Evolutionary conservation across 1,140 invertebrate genomes (phyloP).

Genomic region (Ostrea denselamellosa): DNA sequence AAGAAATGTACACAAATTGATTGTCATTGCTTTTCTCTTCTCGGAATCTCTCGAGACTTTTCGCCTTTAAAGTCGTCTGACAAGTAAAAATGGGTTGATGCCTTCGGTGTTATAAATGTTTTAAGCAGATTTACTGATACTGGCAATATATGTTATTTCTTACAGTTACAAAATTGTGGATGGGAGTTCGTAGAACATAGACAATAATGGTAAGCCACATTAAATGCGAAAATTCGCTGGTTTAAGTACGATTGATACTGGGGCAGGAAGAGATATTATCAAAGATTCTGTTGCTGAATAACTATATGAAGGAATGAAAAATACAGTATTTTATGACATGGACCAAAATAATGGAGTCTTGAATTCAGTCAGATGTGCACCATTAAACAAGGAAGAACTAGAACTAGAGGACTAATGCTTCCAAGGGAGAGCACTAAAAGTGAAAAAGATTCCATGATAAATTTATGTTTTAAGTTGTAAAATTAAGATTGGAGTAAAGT

Average conservation of each 20-base stretch:
- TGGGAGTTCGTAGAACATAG: background rate
- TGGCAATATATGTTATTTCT: background rate
- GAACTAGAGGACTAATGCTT: no score
- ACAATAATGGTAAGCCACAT: background rate
- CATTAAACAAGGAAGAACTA: no score
- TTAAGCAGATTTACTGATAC: background rate
- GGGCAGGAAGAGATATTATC: background rate
- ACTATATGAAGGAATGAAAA: background rate
- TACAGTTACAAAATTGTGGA: background rate
- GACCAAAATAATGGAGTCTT: no score
- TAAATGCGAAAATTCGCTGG: background rate
- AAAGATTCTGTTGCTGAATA: background rate
- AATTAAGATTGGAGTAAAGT: no score
- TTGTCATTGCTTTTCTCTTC: background rate
- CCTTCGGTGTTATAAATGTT: background rate
- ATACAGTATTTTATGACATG: no score
- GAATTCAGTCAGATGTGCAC: no score
- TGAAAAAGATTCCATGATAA: no score
- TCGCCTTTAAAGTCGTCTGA: background rate
- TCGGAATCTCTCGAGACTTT: background rate
- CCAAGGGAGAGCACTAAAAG: no score
- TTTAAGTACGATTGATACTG: background rate
- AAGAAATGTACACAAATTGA: background rate
- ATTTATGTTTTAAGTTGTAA: no score
- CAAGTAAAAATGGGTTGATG: slow-evolving; percentile 17